These are phyloP conservation scores for Tyrannus savana DNA, from an alignment of 2,113 vertebrate species.

Conservation along the genomic window DNA sequence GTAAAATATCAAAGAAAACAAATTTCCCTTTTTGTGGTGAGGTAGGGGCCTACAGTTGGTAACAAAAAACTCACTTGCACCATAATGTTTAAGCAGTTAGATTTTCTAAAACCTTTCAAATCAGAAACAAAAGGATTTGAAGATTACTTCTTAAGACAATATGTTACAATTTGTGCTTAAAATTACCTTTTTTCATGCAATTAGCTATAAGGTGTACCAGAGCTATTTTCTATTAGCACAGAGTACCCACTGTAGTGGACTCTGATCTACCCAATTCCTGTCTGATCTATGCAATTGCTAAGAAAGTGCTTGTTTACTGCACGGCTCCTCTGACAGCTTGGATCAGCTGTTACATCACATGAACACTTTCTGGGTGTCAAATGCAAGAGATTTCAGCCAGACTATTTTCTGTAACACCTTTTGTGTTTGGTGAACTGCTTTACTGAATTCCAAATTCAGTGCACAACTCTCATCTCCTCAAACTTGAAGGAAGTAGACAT, in stretches of 20 bases:
- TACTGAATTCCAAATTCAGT: neutral
- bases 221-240: neutral
- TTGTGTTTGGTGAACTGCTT: neutral
- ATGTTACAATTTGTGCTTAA: neutral
- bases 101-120: neutral
- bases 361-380: neutral
- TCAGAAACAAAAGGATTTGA: neutral
- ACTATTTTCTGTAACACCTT: neutral
- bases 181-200: neutral
- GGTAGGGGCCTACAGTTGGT: neutral
- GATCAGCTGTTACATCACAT: neutral
- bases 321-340: neutral
- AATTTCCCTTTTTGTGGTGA: neutral
- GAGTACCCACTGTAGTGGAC: neutral
- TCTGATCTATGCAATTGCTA: neutral
- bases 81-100: neutral
- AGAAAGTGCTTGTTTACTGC: neutral
- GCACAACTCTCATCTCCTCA: neutral
- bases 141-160: neutral
- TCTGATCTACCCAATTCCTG: neutral
- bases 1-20: neutral
- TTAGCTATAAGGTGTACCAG: neutral
- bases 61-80: neutral
- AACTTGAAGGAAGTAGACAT: neutral
- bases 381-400: neutral